These are phyloP conservation scores for Charina bottae DNA, from an alignment of 2,113 vertebrate genomes.

Conservation along the genomic window DNA sequence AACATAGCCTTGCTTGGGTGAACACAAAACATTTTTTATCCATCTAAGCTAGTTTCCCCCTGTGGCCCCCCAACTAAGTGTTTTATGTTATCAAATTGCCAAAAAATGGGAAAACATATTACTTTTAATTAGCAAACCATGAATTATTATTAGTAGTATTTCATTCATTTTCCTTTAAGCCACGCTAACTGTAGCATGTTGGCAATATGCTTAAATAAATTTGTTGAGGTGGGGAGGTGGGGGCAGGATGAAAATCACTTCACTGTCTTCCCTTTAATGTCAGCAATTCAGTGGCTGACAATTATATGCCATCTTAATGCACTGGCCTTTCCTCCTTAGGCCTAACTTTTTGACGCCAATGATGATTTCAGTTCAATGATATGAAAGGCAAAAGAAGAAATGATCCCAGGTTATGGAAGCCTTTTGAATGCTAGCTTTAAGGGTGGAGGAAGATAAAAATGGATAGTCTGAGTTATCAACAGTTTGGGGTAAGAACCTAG, in stretches of 20 bases:
- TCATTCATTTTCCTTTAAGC: constrained; percentile 34
- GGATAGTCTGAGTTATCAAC: not conserved
- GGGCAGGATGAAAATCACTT: constrained; percentile 23
- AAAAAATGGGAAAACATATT: constrained; percentile 77
- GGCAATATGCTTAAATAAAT: constrained; percentile 44
- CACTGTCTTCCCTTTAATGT: constrained; percentile 74
- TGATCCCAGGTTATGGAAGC: constrained; percentile 54
- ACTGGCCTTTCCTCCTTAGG: constrained; percentile 74
- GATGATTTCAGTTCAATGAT: constrained; percentile 71
- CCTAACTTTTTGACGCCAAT: constrained; percentile 70
- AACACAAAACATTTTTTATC: constrained; percentile 94
- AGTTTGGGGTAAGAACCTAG: not conserved
- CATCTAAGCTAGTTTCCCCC: constrained; percentile 86
- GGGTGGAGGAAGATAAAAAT: accelerated
- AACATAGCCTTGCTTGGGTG: constrained; percentile 91
- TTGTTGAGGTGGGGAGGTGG: not conserved
- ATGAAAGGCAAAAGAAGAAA: constrained; percentile 72
- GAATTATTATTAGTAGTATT: constrained; percentile 51
- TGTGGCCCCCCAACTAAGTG: constrained; percentile 83
- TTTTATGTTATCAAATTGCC: constrained; percentile 86
- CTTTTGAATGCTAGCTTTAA: constrained; percentile 39
- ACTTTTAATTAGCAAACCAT: constrained; percentile 83
- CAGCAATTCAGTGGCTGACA: constrained; percentile 74
- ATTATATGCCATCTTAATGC: constrained; percentile 77
- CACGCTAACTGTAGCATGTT: constrained; percentile 52